Base-by-base conservation (phyloP, 1,140 invertebrate species). In the Lasaia peninsularis region DNA sequence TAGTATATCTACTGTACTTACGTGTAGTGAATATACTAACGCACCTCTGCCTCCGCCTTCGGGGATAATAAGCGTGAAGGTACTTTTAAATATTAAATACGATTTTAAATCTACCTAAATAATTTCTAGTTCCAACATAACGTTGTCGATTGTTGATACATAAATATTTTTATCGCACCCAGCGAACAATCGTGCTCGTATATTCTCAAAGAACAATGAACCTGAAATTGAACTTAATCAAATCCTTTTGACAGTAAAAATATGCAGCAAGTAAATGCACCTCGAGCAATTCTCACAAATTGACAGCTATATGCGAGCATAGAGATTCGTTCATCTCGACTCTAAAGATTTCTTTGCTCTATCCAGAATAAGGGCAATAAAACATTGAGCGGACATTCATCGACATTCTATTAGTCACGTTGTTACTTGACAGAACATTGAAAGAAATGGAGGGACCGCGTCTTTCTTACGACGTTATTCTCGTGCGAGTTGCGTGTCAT, bases 331-430 rank as follows among this genome's bases (percentile, higher is more conserved):
- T 40, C 7, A 28, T 5, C 24, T 14, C 16, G 16, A 40, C 14
- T 16, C 16, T 12, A 12, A 9, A 18, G n/a, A 12, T 12, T 40
- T 40, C 1, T 16, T 18, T 40, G 8, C 8, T 40, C 14, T 18
- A 28, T 0, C 24, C 7, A 40, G 37, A 40, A 40, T 40, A 40
- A 40, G 16, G 37, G 14, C 12, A 18, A 40, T 40, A 40, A 9
- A 40, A 40, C 37, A 40, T 40, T 14, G 37, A 40, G 16, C 37
- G 37, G 37, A 40, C 37, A 9, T 40, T 16, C 12, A 40, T 40
- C 14, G 37, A 40, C 37, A 40, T 40, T 40, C 37, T 40, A 40
- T 40, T 40, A 40, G 37, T 40, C 37, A 40, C 37, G 37, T 44
- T 44, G 40, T 44, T 20, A 20, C 18, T 44, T 44, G 37, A 44